Percentiles rank a stretch among this genome's conserved stretches.
These are phyloP conservation scores for Onychomys leucogaster DNA, from an alignment of 2,797 vertebrate genomes.

Conservation along the genomic window DNA sequence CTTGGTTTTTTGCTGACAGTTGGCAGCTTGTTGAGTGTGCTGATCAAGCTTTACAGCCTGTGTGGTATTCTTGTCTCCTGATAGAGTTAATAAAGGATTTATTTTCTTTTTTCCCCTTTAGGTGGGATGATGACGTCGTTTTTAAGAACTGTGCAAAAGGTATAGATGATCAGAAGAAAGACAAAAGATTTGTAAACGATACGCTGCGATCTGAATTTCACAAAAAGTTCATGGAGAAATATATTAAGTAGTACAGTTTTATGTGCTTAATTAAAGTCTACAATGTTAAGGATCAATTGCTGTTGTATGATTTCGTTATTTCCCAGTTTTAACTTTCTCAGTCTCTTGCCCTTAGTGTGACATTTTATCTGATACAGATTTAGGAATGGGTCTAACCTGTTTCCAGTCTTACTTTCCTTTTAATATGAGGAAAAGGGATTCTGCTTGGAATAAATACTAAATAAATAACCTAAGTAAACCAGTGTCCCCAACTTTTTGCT, in stretches of 20 bases:
- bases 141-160: conserved; percentile 99
- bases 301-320: conserved; percentile 43
- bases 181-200: conserved; percentile 98
- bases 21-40: background rate
- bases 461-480: conserved; percentile 17
- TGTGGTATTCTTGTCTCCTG: background rate
- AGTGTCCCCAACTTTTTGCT: conserved; percentile 44
- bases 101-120: conserved; percentile 80
- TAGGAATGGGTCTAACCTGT: conserved; percentile 73
- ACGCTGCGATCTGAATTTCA: conserved; percentile 98
- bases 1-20: background rate
- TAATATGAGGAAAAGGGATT: conserved; percentile 62
- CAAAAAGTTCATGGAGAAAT: conserved; percentile 99
- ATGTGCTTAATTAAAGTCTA: conserved; percentile 79
- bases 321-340: conserved; percentile 64
- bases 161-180: conserved; percentile 95
- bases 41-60: background rate
- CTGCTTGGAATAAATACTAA: conserved; percentile 78
- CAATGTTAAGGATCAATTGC: background rate
- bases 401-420: conserved; percentile 63
- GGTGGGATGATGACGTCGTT: conserved; percentile 99
- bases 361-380: conserved; percentile 61
- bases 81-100: background rate
- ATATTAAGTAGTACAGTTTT: conserved; percentile 94
- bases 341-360: conserved; percentile 56